Conservation (phyloP, 2,797 vertebrate species). For the Hippocampus kuda region DNA sequence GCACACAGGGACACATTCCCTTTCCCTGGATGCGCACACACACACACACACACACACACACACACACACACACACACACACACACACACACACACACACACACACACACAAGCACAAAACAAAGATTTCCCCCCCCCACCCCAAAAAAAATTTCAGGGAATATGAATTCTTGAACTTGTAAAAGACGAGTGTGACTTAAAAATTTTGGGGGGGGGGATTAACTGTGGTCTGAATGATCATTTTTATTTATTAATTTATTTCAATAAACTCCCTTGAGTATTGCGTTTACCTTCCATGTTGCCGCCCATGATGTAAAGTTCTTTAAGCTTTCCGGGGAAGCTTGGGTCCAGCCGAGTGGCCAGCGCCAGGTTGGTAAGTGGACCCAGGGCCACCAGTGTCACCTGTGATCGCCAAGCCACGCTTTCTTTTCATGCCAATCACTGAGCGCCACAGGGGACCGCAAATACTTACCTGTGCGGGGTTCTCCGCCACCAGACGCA, state of each 20-base stretch:
- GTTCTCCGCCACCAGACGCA: constrained; percentile 61
- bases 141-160: no score
- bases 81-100: constrained; percentile 4
- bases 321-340: constrained; percentile 65
- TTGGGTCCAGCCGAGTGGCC: constrained; percentile 62
- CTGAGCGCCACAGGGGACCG: no score
- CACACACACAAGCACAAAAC: not conserved
- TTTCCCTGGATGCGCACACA: constrained; percentile 48
- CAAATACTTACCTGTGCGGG: constrained; percentile 54
- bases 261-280: not conserved
- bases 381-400: constrained; percentile 69
- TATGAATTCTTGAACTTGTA: no score
- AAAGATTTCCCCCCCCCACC: no score
- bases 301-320: constrained; percentile 74
- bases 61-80: not conserved
- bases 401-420: constrained; percentile 35
- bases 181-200: no score
- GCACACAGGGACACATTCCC: constrained; percentile 64
- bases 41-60: constrained; percentile 3
- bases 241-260: no score
- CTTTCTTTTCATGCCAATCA: not conserved
- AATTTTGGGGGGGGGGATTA: no score
- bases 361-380: constrained; percentile 72
- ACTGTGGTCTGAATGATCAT: no score
- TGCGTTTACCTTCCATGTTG: constrained; percentile 68